A percentile compares a stretch with the other conserved stretches of the same genome.
phyloP scores from a whole-genome alignment of 2,888 invertebrate species.

The Scaptomyza caliginosa region DNA sequence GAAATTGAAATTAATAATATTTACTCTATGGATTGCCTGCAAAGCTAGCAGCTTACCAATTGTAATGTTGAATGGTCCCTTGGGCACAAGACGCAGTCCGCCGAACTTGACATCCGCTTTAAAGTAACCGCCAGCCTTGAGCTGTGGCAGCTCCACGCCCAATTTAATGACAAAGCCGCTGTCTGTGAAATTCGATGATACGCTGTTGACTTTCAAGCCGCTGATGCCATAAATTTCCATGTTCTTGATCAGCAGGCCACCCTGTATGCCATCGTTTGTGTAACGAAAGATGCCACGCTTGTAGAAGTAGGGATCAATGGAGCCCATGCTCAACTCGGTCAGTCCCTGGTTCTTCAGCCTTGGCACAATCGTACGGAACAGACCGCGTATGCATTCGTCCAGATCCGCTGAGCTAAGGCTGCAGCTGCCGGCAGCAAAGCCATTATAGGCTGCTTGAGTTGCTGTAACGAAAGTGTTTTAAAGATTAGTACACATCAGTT shows the following conservation, averaged over 20 bases:
- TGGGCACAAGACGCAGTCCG: conserved; percentile 86
- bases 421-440: conserved; percentile 83
- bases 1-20: neutral
- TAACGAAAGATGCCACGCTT: conserved; percentile 82
- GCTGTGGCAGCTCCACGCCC: conserved; percentile 86
- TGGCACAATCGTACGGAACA: conserved; percentile 85
- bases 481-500: conserved; percentile 34
- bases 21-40: neutral
- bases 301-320: conserved; percentile 82
- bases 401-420: conserved; percentile 86
- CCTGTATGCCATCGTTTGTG: conserved; percentile 81
- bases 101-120: conserved; percentile 87
- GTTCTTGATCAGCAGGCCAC: conserved; percentile 81
- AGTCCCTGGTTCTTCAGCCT: conserved; percentile 73
- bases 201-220: conserved; percentile 85
- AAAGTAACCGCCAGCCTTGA: conserved; percentile 86
- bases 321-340: conserved; percentile 70
- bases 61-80: conserved; percentile 86
- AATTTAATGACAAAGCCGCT: conserved; percentile 87
- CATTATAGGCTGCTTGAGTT: conserved; percentile 12
- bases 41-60: conserved; percentile 85
- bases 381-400: conserved; percentile 86
- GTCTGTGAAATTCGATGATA: conserved; percentile 86
- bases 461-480: conserved; percentile 51
- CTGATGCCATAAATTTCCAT: conserved; percentile 86